Conservation (phyloP, 2,113 vertebrate species). For the Sceloporus tristichus region DNA sequence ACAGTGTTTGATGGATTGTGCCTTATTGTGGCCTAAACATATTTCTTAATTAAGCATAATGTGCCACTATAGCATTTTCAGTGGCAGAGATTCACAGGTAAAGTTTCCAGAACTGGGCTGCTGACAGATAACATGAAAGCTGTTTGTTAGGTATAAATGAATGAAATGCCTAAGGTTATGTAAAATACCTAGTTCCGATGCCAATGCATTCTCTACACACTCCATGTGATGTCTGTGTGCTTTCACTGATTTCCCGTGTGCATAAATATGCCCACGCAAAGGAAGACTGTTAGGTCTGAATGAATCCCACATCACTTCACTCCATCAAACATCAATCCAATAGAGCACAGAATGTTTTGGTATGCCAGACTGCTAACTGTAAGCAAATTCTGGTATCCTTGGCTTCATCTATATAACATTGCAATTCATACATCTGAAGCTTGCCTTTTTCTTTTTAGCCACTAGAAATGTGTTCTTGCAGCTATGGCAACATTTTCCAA, state of each 20-base stretch:
- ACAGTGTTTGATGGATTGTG: conserved; percentile 4
- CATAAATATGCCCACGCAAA: neutral
- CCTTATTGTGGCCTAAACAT: conserved; percentile 27
- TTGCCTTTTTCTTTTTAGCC: conserved; percentile 71
- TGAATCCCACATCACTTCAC: conserved; percentile 25
- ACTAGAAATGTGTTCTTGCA: conserved; percentile 77
- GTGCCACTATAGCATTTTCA: conserved; percentile 5
- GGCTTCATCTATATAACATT: conserved; percentile 29
- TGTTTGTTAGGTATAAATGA: conserved; percentile 47
- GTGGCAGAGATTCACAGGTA: neutral
- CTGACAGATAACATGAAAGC: conserved; percentile 35
- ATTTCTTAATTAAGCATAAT: conserved; percentile 38
- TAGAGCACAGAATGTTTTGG: conserved; percentile 3
- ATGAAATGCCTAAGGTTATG: conserved; percentile 27
- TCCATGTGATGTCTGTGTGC: neutral
- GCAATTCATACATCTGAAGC: conserved; percentile 61
- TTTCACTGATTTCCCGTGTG: conserved; percentile 38
- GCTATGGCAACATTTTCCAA: conserved; percentile 85
- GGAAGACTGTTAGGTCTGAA: conserved; percentile 37
- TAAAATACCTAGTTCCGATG: conserved; percentile 26
- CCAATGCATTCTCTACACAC: conserved; percentile 30
- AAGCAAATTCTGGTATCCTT: conserved; percentile 11
- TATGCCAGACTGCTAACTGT: conserved; percentile 28
- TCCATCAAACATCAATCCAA: neutral
- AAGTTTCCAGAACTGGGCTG: conserved; percentile 28